These are phyloP conservation scores for Periophthalmus modestus DNA, from an alignment of 2,113 vertebrate species.

Conservation along the genomic window DNA sequence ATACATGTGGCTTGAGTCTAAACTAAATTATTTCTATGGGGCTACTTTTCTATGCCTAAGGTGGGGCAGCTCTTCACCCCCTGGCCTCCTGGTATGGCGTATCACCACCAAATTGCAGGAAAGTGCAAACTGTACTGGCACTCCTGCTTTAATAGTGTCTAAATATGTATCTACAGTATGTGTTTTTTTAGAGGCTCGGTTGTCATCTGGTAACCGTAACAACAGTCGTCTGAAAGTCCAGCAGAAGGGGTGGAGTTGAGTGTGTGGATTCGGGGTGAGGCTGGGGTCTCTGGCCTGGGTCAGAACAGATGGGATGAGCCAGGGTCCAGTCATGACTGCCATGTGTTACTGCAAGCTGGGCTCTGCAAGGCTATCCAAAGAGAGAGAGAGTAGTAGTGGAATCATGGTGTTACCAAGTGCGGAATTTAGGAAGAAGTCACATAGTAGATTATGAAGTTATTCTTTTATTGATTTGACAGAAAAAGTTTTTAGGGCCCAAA, in stretches of 20 bases:
- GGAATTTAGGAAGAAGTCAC: background rate
- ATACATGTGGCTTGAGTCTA: no score
- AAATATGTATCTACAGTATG: no score
- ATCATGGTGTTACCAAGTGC: background rate
- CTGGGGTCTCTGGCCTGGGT: background rate
- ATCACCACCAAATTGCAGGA: no score
- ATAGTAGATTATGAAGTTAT: background rate
- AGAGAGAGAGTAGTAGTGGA: background rate
- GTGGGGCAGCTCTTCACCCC: no score
- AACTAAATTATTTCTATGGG: no score
- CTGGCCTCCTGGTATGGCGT: no score
- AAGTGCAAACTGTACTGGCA: no score
- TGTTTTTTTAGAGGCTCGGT: background rate
- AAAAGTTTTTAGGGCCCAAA: background rate
- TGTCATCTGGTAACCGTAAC: background rate
- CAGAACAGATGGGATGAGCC: slow-evolving; percentile 5
- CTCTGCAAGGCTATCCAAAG: background rate
- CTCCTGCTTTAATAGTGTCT: no score
- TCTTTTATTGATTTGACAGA: background rate
- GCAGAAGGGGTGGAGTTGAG: background rate
- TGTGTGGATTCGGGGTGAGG: background rate
- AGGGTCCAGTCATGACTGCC: background rate
- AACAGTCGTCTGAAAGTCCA: background rate
- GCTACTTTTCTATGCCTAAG: no score
- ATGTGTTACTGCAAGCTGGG: background rate